A percentile compares a stretch with the other conserved stretches of the same genome.
phyloP scores from a whole-genome alignment of 2,113 vertebrate genomes.

The Lophura nycthemera region DNA sequence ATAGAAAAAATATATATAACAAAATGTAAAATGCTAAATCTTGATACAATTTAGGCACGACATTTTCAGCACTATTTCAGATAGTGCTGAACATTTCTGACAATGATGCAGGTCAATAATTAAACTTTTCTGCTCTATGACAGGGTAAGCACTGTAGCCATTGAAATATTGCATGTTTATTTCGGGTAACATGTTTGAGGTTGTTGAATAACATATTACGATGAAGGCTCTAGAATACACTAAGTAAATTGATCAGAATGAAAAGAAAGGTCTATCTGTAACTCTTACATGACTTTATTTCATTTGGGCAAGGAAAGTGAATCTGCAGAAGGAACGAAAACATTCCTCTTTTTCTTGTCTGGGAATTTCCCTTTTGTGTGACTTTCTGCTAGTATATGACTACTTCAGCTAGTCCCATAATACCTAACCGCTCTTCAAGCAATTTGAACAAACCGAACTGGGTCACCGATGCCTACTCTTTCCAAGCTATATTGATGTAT shows the following conservation, averaged over 20 bases:
- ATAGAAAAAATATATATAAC: not conserved
- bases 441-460: not conserved
- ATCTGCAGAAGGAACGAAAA: not conserved
- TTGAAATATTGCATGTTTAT: not conserved
- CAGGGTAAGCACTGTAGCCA: not conserved
- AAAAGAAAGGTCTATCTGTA: not conserved
- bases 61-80: not conserved
- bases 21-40: not conserved
- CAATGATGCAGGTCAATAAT: not conserved
- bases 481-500: not conserved
- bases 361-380: not conserved
- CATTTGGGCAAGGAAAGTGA: not conserved
- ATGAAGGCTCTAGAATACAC: not conserved
- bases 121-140: not conserved
- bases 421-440: accelerated
- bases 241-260: not conserved
- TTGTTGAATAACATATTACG: not conserved
- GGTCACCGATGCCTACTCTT: not conserved
- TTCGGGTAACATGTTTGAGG: not conserved
- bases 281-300: not conserved
- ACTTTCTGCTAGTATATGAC: not conserved
- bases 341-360: not conserved
- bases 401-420: accelerated
- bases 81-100: not conserved
- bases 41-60: not conserved